These are phyloP conservation scores for Todus mexicanus DNA, from an alignment of 2,797 vertebrate species.

Conservation along the genomic window DNA sequence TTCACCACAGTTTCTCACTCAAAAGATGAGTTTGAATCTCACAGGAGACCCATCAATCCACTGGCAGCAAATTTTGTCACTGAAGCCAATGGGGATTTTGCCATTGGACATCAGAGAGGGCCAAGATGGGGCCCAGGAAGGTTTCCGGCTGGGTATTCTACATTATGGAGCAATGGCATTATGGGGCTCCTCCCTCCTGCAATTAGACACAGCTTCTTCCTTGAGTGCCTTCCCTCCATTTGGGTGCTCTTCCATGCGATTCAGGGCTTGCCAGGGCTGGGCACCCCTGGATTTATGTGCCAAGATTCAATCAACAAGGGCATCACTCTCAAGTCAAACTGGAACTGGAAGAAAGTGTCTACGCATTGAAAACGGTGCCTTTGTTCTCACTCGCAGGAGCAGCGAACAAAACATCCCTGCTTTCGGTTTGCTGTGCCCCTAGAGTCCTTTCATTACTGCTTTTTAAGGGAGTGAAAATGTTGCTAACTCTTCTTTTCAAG, in stretches of 20 bases:
- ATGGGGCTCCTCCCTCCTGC: background rate
- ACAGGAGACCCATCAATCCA: background rate
- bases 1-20: background rate
- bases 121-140: background rate
- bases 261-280: background rate
- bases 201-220: background rate
- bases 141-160: background rate
- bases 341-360: constrained; percentile 16
- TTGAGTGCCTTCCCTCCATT: background rate
- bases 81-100: constrained; percentile 6
- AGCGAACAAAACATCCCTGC: constrained; percentile 1
- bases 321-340: background rate
- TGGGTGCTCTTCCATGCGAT: background rate
- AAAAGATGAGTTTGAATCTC: background rate
- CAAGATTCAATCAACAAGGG: background rate
- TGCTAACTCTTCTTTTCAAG: constrained; percentile 34
- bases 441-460: background rate
- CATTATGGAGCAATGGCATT: background rate
- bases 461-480: constrained; percentile 32
- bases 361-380: background rate
- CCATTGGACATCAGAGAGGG: background rate
- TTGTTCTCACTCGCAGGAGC: constrained; percentile 18
- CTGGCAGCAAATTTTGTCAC: background rate
- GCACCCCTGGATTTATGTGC: background rate
- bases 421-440: background rate